Evolutionary conservation across 2,888 invertebrate genomes (phyloP).

Genomic region (Latrodectus elegans): DNA sequence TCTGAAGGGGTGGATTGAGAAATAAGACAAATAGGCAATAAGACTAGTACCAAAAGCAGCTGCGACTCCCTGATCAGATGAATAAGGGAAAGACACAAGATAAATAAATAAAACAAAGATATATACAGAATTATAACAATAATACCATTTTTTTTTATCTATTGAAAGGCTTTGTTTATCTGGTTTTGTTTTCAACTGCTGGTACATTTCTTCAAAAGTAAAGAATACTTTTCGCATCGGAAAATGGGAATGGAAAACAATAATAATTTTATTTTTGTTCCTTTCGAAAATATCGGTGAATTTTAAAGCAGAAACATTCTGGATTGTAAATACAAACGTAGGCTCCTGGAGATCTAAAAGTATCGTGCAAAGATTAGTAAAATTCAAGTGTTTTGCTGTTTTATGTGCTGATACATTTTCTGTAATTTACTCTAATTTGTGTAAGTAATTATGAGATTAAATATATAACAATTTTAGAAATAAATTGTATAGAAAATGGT

Average conservation of each 20-base stretch:
- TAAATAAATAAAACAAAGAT: not conserved
- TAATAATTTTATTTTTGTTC: not conserved
- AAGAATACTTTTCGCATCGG: conserved; percentile 36
- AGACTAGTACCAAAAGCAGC: conserved; percentile 45
- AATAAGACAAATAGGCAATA: conserved; percentile 65
- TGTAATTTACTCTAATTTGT: too few species aligned
- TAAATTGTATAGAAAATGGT: too few species aligned
- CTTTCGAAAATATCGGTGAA: too few species aligned
- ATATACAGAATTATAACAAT: conserved; percentile 51
- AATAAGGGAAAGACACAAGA: not conserved
- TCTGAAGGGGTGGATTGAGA: conserved; percentile 40
- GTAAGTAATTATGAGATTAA: too few species aligned
- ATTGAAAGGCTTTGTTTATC: conserved; percentile 48
- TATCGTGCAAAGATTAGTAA: too few species aligned
- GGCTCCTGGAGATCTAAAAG: too few species aligned
- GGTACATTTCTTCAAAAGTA: conserved; percentile 6
- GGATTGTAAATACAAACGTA: too few species aligned
- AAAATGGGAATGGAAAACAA: conserved; percentile 9
- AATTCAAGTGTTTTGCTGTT: too few species aligned
- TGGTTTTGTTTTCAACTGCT: conserved; percentile 9
- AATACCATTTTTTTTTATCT: conserved; percentile 52
- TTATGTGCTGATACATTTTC: too few species aligned
- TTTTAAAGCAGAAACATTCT: too few species aligned
- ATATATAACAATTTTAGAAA: too few species aligned
- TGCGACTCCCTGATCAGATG: conserved; percentile 39